Evolutionary conservation across 2,888 invertebrate species (phyloP), one percentile per base, ranked within the genome.

Genomic region (Muschampia plurimacula): DNA sequence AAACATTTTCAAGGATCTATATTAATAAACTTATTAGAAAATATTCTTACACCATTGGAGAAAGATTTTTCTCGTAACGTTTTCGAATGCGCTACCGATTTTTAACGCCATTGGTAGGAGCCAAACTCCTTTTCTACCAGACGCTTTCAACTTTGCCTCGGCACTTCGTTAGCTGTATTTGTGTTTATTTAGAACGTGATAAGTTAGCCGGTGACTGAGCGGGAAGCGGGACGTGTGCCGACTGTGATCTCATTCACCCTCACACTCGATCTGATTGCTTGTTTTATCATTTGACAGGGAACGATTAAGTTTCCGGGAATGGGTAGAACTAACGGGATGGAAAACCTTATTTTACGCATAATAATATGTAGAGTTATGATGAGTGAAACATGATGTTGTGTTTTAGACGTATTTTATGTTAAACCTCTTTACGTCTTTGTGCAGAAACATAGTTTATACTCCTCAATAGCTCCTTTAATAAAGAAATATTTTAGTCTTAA

Each of bases 121-220:
- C 63, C 73, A 63, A 80, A 80, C 83, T 85, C 79, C 83, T 86
- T 86, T 83, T 83, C 84, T 83, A 83, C 85, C 76, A 84, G 86
- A 85, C 89, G 89, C 88, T 92, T 91, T 92, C 89, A 92, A 91
- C 89, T 90, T 89, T 87, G 87, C 89, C 89, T 92, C 89, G 86
- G 87, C 93, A 92, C 90, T 90, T 92, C 91, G 90, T 93, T 93
- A 93, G 89, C 81, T 81, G 82, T 88, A 87, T 89, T 91, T 90
- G 90, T 92, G 87, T 93, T 91, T 92, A 91, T 92, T 92, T 90
- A 89, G 85, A 88, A 82, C 86, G 86, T 89, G 90, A 92, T 92
- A 92, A 92, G 89, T 93, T 90, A 86, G 81, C 83, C 83, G 83
- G 83, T 81, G 87, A 90, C 85, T 86, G 89, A 88, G 83, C 80